phyloP scores from a whole-genome alignment of 2,797 vertebrate species.

The Okamejei kenojei region DNA sequence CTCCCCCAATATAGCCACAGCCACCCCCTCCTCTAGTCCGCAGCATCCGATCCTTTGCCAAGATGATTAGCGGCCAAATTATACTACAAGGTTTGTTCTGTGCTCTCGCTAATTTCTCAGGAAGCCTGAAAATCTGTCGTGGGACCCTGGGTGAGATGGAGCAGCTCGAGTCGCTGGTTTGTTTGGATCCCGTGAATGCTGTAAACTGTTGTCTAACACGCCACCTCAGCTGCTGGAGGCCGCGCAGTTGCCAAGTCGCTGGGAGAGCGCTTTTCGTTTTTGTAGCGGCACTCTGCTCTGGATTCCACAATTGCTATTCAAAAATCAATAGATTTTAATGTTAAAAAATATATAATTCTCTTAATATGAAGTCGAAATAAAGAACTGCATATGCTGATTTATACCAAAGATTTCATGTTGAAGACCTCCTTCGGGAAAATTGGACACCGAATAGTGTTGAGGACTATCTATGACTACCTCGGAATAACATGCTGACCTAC shows the following conservation, averaged over 20 bases:
- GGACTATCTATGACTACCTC: too few species aligned
- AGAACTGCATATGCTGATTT: too few species aligned
- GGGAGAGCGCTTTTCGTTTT: neutral
- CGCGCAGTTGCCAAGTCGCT: neutral
- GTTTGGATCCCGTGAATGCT: neutral
- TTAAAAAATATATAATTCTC: neutral
- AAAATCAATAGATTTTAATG: neutral
- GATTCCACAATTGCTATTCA: neutral
- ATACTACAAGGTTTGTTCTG: neutral
- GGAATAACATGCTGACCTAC: too few species aligned
- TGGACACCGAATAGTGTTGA: too few species aligned
- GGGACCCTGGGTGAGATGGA: neutral
- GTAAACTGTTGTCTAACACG: neutral
- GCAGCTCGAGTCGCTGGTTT: neutral
- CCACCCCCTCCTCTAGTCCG: too few species aligned
- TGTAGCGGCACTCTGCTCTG: neutral
- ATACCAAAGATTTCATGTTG: too few species aligned
- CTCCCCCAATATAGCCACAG: neutral
- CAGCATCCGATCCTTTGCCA: neutral
- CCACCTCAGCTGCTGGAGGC: neutral
- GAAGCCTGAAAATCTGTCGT: constrained; percentile 3
- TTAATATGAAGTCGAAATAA: too few species aligned
- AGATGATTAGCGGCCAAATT: neutral
- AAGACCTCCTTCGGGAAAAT: too few species aligned
- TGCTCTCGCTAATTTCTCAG: neutral